Conservation (phyloP, 2,113 vertebrate genomes). For the Ia io region DNA sequence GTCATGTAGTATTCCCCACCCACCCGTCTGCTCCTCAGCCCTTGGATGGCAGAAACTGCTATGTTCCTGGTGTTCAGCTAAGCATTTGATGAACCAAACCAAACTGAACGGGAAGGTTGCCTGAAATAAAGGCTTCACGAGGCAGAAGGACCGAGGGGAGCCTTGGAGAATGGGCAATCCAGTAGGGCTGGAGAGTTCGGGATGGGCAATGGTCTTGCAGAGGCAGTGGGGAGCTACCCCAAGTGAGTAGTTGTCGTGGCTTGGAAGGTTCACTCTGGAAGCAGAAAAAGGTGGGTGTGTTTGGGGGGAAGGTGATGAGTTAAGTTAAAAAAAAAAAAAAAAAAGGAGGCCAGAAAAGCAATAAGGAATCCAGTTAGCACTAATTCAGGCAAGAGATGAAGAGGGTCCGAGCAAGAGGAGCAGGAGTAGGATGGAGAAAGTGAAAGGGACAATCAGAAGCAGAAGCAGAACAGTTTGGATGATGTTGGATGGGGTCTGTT, state of each 20-base stretch:
- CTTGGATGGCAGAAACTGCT: background rate
- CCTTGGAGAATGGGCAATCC: background rate
- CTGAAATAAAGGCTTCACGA: background rate
- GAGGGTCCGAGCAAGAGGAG: background rate
- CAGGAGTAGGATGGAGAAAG: background rate
- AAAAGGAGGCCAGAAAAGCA: background rate
- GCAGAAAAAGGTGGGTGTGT: background rate
- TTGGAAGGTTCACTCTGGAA: background rate
- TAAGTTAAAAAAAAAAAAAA: background rate
- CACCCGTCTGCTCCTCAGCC: background rate
- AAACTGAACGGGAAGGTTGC: background rate
- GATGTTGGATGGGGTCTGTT: background rate
- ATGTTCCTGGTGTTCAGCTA: background rate
- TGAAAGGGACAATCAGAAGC: background rate
- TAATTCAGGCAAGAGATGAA: background rate
- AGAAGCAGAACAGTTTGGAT: background rate
- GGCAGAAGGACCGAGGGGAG: background rate
- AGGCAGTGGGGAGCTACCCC: background rate
- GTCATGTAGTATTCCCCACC: background rate
- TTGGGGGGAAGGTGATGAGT: background rate
- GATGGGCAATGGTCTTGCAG: rapidly evolving
- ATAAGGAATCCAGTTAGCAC: background rate
- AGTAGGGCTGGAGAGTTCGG: background rate
- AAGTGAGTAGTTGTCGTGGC: background rate
- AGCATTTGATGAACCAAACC: background rate